Conservation (phyloP, 1,140 invertebrate genomes). For the Laodelphax striatellus region DNA sequence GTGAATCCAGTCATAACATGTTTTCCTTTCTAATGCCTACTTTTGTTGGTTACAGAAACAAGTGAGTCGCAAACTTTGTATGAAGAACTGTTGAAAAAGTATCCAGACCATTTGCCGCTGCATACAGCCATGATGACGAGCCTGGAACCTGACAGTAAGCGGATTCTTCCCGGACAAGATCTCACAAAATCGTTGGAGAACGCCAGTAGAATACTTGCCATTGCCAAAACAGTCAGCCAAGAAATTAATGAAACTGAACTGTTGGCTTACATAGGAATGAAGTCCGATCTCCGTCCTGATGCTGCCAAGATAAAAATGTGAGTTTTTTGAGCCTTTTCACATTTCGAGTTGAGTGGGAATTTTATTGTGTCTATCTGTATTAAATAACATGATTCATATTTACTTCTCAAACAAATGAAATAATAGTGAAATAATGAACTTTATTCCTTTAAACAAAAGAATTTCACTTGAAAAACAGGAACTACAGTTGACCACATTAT, state of each 20-base stretch:
- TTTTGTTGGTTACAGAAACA: slow-evolving; percentile 33
- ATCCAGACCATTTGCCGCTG: slow-evolving; percentile 58
- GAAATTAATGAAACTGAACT: slow-evolving; percentile 60
- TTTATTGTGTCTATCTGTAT: too few species aligned
- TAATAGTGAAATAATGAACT: too few species aligned
- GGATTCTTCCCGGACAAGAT: slow-evolving; percentile 15
- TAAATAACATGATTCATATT: too few species aligned
- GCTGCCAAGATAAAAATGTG: slow-evolving; percentile 66
- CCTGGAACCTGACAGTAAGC: slow-evolving; percentile 44
- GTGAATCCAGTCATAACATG: too few species aligned
- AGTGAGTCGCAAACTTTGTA: slow-evolving; percentile 58
- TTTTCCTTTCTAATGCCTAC: background rate
- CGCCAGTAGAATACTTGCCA: slow-evolving; percentile 37
- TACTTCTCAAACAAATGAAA: too few species aligned
- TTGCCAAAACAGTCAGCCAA: slow-evolving; percentile 53
- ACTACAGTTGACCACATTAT: too few species aligned
- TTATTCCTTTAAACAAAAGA: too few species aligned
- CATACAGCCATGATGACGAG: slow-evolving; percentile 66
- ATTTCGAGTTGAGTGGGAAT: too few species aligned
- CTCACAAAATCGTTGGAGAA: slow-evolving; percentile 13
- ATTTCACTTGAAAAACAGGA: too few species aligned
- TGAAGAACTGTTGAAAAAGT: slow-evolving; percentile 54
- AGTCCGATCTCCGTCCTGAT: slow-evolving; percentile 61
- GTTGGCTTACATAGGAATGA: slow-evolving; percentile 65
- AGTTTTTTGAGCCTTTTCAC: slow-evolving; percentile 26